Evolutionary conservation across 2,797 vertebrate genomes (phyloP).

Genomic region (Schizopygopsis pylzovi): DNA sequence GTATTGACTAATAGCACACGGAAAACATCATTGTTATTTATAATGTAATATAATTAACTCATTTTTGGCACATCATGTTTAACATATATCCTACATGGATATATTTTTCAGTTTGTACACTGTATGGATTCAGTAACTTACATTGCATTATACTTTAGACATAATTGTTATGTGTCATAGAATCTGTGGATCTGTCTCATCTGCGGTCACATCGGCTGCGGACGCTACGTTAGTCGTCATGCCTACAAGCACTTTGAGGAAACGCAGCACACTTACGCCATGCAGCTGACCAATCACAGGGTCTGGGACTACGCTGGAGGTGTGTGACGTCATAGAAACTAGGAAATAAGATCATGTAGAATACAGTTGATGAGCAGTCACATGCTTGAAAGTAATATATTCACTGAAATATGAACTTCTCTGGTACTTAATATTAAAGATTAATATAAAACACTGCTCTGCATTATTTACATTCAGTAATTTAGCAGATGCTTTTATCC

Average conservation of each 20-base stretch:
- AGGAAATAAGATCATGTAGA: background rate
- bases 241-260: slow-evolving; percentile 99
- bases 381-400: background rate
- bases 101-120: background rate
- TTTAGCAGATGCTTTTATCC: background rate
- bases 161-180: slow-evolving; percentile 67
- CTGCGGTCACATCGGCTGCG: slow-evolving; percentile 97
- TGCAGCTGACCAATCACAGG: slow-evolving; percentile 98
- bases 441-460: background rate
- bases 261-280: slow-evolving; percentile 97
- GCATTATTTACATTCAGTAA: background rate
- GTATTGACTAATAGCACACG: background rate
- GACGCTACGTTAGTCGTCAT: slow-evolving; percentile 94
- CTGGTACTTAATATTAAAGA: background rate
- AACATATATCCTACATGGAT: background rate
- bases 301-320: slow-evolving; percentile 99
- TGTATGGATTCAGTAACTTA: background rate
- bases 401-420: background rate
- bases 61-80: too few species aligned
- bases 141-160: background rate
- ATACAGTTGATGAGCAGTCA: background rate
- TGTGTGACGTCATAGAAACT: slow-evolving; percentile 58
- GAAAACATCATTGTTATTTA: background rate
- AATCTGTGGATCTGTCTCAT: slow-evolving; percentile 99
- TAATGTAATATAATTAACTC: too few species aligned